These are phyloP conservation scores for Tautogolabrus adspersus DNA, from an alignment of 2,113 vertebrate genomes.

Conservation along the genomic window DNA sequence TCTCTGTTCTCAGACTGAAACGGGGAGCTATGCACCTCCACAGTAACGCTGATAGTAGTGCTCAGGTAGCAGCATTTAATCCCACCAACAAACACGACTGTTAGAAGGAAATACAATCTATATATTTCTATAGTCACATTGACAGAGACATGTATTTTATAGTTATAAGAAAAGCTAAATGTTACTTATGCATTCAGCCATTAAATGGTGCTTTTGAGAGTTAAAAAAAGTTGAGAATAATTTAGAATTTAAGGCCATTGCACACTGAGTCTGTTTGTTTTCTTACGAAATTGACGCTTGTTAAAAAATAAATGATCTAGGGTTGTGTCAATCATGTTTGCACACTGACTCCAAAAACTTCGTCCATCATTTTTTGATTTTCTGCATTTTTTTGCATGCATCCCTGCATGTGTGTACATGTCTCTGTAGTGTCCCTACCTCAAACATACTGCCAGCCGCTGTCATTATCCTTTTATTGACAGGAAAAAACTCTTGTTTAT, in stretches of 20 bases:
- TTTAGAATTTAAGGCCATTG: too few relatives aligned
- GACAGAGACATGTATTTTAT: conserved; percentile 77
- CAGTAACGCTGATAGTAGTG: conserved; percentile 52
- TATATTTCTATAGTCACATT: conserved; percentile 78
- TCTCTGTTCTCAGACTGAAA: conserved; percentile 21
- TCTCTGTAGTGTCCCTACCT: too few relatives aligned
- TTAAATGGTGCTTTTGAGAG: conserved; percentile 67
- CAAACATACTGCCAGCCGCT: too few relatives aligned
- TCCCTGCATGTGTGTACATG: too few relatives aligned
- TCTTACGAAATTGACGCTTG: too few relatives aligned
- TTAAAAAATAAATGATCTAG: too few relatives aligned
- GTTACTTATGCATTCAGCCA: conserved; percentile 60
- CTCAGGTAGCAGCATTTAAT: conserved; percentile 70
- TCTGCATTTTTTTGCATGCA: too few relatives aligned
- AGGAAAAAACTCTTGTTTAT: too few relatives aligned
- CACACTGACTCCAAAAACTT: too few relatives aligned
- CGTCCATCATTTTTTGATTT: too few relatives aligned
- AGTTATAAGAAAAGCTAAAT: conserved; percentile 25
- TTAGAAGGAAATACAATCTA: conserved; percentile 74
- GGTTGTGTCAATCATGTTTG: too few relatives aligned
- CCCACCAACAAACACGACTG: conserved; percentile 71
- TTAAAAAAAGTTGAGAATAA: conserved; percentile 15
- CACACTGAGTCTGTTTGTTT: not conserved
- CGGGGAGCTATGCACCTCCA: conserved; percentile 64
- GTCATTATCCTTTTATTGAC: too few relatives aligned